These are phyloP conservation scores for Luffia ferchaultella DNA, from an alignment of 2,888 invertebrate species.

Conservation along the genomic window DNA sequence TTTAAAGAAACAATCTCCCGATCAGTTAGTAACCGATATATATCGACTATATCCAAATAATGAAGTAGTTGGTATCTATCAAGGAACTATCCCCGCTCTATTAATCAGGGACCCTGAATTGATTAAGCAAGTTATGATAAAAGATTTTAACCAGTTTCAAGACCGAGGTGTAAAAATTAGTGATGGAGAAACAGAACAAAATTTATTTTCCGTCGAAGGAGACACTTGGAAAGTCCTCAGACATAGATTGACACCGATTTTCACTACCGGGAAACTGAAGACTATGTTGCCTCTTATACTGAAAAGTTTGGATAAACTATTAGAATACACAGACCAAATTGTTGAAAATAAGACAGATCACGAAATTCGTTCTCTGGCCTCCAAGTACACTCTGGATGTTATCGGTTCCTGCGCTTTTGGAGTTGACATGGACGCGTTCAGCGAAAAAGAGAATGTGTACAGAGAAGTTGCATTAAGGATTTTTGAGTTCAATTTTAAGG, in stretches of 20 bases:
- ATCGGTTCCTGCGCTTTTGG: slow-evolving; percentile 9
- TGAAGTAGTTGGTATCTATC: slow-evolving; percentile 33
- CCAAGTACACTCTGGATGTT: slow-evolving; percentile 11
- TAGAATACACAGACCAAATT: slow-evolving; percentile 18
- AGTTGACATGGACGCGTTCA: slow-evolving; percentile 4
- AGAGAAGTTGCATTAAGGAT: neutral
- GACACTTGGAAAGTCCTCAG: slow-evolving; percentile 31
- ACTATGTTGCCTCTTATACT: slow-evolving; percentile 32
- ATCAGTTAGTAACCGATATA: slow-evolving; percentile 21
- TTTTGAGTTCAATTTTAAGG: neutral
- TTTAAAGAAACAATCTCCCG: slow-evolving; percentile 19
- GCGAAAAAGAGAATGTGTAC: slow-evolving; percentile 3
- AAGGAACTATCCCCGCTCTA: slow-evolving; percentile 28
- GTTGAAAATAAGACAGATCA: slow-evolving; percentile 8
- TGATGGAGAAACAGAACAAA: slow-evolving; percentile 26
- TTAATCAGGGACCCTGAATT: slow-evolving; percentile 33
- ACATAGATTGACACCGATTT: slow-evolving; percentile 31
- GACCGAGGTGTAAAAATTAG: slow-evolving; percentile 32
- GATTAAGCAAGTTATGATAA: slow-evolving; percentile 32
- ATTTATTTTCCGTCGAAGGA: slow-evolving; percentile 32
- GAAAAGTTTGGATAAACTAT: slow-evolving; percentile 25
- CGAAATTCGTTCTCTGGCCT: neutral
- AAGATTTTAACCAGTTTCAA: slow-evolving; percentile 31
- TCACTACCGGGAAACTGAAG: slow-evolving; percentile 37
- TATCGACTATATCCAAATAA: slow-evolving; percentile 29